phyloP scores from a whole-genome alignment of 2,797 vertebrate species.

The Sebastes minor region DNA sequence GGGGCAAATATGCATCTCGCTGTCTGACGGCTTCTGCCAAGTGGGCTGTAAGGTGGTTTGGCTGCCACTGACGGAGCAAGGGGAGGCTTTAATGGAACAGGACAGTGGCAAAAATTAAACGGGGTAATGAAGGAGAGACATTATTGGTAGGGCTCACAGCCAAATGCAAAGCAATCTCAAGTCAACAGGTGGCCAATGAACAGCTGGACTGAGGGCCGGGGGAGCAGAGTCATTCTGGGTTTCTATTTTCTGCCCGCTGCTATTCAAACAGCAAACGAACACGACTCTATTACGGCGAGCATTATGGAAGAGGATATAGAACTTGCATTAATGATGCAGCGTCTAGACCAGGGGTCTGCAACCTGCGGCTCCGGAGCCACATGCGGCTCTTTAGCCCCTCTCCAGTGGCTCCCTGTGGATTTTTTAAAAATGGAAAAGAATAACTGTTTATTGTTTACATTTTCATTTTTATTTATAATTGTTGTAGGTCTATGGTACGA shows the following conservation, averaged over 20 bases:
- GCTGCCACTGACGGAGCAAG: background rate
- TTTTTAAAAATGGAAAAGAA: no score
- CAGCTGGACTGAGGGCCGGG: conserved; percentile 8
- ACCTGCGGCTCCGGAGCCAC: no score
- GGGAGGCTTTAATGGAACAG: conserved; percentile 5
- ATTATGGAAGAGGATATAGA: background rate
- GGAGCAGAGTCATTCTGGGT: background rate
- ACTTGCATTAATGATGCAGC: background rate
- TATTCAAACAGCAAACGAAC: conserved; percentile 11
- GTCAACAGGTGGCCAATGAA: conserved; percentile 42
- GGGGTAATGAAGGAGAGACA: background rate
- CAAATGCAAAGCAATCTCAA: conserved; percentile 22
- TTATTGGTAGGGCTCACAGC: background rate
- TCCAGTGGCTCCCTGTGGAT: no score
- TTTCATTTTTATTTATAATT: no score
- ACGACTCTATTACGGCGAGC: background rate
- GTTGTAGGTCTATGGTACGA: no score
- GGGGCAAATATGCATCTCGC: background rate
- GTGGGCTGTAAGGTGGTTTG: conserved; percentile 8
- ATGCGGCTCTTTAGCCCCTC: no score
- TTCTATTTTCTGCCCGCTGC: conserved; percentile 37
- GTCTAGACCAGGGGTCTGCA: background rate
- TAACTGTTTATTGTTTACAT: no score
- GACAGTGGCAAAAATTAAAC: background rate
- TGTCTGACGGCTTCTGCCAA: conserved; percentile 12